Evolutionary conservation across 2,113 vertebrate species (phyloP).

Genomic region (Phyllostomus discolor): DNA sequence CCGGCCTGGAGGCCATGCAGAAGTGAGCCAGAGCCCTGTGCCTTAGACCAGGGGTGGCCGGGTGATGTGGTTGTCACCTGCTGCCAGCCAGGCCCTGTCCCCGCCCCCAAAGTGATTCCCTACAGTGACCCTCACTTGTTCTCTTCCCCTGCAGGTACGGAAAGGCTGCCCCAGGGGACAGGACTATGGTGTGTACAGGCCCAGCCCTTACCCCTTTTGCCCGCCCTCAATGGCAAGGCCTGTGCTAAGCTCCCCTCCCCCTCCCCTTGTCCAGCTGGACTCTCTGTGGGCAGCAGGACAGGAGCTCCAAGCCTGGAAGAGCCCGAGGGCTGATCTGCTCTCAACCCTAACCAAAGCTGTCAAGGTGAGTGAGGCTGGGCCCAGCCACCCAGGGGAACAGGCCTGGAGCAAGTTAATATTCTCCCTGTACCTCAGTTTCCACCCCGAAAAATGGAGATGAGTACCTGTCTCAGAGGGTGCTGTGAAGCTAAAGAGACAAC

Average conservation of each 20-base stretch:
- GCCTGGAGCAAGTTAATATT: neutral
- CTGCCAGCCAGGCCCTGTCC: neutral
- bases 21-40: conserved; percentile 77
- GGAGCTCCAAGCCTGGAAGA: conserved; percentile 82
- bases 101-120: neutral
- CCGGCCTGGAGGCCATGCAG: conserved; percentile 91
- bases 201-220: neutral
- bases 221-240: neutral
- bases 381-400: neutral
- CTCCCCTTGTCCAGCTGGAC: conserved; percentile 84
- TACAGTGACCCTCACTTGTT: neutral
- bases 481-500: neutral
- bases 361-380: conserved; percentile 77
- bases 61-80: neutral
- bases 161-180: conserved; percentile 86
- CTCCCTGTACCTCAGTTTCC: neutral
- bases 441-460: neutral
- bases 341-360: conserved; percentile 82
- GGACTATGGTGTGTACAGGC: conserved; percentile 86
- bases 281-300: conserved; percentile 88
- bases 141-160: conserved; percentile 80
- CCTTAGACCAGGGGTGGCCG: neutral
- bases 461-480: neutral
- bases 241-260: neutral
- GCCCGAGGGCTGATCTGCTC: conserved; percentile 75